Evolutionary conservation across 2,113 vertebrate genomes (phyloP).

Genomic region (Gila orcuttii): DNA sequence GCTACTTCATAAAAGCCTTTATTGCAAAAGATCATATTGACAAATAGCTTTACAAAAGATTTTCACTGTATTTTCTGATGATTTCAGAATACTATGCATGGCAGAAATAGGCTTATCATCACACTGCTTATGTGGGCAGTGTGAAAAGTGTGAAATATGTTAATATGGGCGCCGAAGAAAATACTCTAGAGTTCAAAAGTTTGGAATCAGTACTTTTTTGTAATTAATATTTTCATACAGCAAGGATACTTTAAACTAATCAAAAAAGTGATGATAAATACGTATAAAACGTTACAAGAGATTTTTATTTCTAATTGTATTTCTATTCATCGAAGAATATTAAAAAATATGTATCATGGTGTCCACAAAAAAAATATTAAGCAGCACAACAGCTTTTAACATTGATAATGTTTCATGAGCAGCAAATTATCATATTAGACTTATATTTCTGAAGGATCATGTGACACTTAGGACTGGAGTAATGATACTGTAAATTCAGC

Average conservation of each 20-base stretch:
- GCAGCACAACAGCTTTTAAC: not conserved
- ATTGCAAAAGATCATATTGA: not conserved
- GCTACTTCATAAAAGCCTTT: not conserved
- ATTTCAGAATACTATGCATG: not conserved
- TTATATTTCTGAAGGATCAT: not conserved
- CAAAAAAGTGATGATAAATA: not conserved
- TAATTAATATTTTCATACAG: not conserved
- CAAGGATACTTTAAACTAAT: not conserved
- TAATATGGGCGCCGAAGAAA: not conserved
- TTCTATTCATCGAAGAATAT: not conserved
- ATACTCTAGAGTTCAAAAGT: not conserved
- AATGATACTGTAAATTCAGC: not conserved
- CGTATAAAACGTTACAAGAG: not conserved
- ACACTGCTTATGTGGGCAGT: not conserved
- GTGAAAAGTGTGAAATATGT: not conserved
- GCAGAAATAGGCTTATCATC: not conserved
- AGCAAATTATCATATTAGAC: not conserved
- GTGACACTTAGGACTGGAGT: not conserved
- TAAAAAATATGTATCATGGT: too few species aligned
- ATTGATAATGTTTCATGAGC: not conserved
- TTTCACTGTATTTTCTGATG: not conserved
- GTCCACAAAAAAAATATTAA: not conserved
- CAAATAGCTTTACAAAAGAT: not conserved
- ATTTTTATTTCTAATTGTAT: not conserved
- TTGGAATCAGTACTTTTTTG: not conserved